Base-by-base conservation (phyloP, 2,113 vertebrate genomes). In the Nothobranchius furzeri region DNA sequence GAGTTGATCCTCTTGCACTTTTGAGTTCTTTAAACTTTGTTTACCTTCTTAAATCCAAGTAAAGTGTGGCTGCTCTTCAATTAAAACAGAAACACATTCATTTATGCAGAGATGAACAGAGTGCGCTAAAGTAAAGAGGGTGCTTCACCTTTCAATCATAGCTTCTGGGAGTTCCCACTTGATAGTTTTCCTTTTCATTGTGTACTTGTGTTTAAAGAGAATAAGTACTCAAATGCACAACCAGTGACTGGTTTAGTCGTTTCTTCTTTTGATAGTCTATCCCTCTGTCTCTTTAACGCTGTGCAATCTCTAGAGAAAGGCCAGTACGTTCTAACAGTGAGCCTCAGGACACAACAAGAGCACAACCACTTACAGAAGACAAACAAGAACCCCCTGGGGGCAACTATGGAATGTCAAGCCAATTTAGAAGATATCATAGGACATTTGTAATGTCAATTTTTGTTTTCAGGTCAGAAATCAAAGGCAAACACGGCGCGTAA, bases 381-480 rank as follows among this genome's bases (percentile, higher is more conserved):
- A 92, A 89, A 91, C 84, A 88, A 85, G 81, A 88, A 87, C 43
- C 57, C 81, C 55, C 63, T n/a, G 60, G 82, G 90, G 89, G 82
- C 79, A 49, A 62, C 76, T 67, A 53, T 74, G 79, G 87, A 91
- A 91, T 92, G 89, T 91, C 89, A 92, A 78, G 86, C 85, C 83
- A 85, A 87, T 88, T 90, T 89, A 75, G 74, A 76, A 83, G 87
- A 88, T 89, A 89, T 86, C 79, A 82, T 68, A 87, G 75, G 81
- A 85, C 87, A 88, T 91, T 88, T 81, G 84, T 85, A 87, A 91
- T 87, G 87, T 92, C 88, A 87, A 90, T 86, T 87, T 83, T 70
- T 87, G 78, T 84, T 85, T 90, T 88, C 82, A 87, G 91, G 90
- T 92, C 88, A 92, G 79, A 89, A 91, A 89, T 88, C 87, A 90